A percentile compares a stretch with the other conserved stretches of the same genome.
phyloP scores from a whole-genome alignment of 1,140 invertebrate species.

The Apis dorsata region DNA sequence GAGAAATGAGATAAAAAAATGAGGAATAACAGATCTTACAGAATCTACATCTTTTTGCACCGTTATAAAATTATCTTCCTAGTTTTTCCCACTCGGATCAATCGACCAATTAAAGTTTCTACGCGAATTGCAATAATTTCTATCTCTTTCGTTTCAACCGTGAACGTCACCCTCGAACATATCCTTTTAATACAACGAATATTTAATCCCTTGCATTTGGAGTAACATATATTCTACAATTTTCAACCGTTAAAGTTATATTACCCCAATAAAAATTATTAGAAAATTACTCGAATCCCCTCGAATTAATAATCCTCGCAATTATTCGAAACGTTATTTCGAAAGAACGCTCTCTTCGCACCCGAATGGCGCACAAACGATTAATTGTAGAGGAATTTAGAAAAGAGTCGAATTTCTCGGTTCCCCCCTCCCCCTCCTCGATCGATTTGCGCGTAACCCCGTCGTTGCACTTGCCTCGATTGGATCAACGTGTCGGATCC shows the following conservation, averaged over 20 bases:
- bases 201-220: no score
- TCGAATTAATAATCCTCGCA: no score
- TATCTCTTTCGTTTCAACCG: no score
- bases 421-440: neutral
- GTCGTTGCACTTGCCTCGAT: neutral
- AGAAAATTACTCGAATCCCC: no score
- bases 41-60: neutral
- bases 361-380: neutral
- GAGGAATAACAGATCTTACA: neutral
- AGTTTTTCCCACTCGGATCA: neutral
- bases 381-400: neutral
- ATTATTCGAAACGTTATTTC: neutral
- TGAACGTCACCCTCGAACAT: no score
- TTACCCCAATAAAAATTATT: no score
- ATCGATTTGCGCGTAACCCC: neutral
- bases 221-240: no score
- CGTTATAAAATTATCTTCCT: neutral
- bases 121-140: no score
- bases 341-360: neutral
- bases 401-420: constrained; percentile 1
- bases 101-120: no score
- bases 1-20: neutral
- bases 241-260: no score
- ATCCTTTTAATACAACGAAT: no score
- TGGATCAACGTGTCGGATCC: constrained; percentile 21